Conservation (phyloP, 1,140 invertebrate genomes). For the Bombus sylvicola region DNA sequence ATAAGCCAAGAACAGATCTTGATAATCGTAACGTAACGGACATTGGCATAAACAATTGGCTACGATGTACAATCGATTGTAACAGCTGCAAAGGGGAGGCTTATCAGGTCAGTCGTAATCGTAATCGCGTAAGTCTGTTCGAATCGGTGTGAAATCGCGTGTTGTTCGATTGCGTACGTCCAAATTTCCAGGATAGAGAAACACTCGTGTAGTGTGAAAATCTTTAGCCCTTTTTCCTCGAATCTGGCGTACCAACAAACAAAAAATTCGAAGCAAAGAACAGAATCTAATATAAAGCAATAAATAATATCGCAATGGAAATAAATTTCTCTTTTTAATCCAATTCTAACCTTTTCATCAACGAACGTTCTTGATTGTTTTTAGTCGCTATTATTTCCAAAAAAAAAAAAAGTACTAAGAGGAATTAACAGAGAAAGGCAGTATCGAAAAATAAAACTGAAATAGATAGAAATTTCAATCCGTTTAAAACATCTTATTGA, state of each 20-base stretch:
- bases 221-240: not conserved
- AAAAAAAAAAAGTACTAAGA: too few species aligned
- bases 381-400: not conserved
- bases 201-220: not conserved
- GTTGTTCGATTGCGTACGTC: not conserved
- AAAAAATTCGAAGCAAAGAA: not conserved
- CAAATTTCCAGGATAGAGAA: not conserved
- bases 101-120: slow-evolving; percentile 15
- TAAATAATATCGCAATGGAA: not conserved
- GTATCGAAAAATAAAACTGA: not conserved
- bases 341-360: not conserved
- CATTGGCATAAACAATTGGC: not conserved
- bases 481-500: not conserved
- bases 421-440: not conserved
- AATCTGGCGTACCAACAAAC: not conserved
- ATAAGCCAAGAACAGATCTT: not conserved
- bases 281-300: not conserved
- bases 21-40: not conserved
- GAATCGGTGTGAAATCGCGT: not conserved
- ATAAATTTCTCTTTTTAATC: not conserved
- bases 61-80: not conserved
- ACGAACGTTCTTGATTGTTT: not conserved
- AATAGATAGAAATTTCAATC: not conserved
- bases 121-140: slow-evolving; percentile 13
- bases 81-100: not conserved